Evolutionary conservation across 2,888 invertebrate species (phyloP).

Genomic region (Acrobasis consociella): DNA sequence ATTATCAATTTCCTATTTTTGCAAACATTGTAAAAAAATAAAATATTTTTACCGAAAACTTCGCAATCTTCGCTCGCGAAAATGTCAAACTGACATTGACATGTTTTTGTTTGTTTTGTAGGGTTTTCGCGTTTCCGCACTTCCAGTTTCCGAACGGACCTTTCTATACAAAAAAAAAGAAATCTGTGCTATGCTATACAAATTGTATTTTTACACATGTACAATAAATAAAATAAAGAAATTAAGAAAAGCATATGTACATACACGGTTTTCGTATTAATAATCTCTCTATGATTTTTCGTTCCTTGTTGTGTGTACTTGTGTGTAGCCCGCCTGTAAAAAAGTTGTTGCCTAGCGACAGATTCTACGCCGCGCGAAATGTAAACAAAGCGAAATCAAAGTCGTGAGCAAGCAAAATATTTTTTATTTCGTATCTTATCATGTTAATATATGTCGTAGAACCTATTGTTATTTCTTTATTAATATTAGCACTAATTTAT

Average conservation of each 20-base stretch:
- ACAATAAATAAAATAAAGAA: too few relatives aligned
- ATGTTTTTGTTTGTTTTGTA: background rate
- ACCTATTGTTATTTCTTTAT: constrained; percentile 18
- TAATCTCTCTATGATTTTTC: too few relatives aligned
- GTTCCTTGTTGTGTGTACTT: too few relatives aligned
- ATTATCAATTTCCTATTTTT: background rate
- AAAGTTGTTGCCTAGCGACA: constrained; percentile 60
- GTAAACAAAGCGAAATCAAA: constrained; percentile 61
- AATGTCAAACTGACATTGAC: constrained; percentile 5
- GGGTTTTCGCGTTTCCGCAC: background rate
- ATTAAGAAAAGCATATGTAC: too few relatives aligned
- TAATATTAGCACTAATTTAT: constrained; percentile 18
- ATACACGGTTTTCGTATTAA: too few relatives aligned
- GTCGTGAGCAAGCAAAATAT: constrained; percentile 15
- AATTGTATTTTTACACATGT: too few relatives aligned
- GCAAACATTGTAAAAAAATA: background rate
- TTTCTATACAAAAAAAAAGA: too few relatives aligned
- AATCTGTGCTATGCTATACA: too few relatives aligned
- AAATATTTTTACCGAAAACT: background rate
- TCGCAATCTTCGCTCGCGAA: background rate
- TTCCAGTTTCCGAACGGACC: too few relatives aligned
- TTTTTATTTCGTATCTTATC: constrained; percentile 21
- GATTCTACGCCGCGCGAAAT: constrained; percentile 60
- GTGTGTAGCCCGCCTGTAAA: background rate
- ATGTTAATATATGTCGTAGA: constrained; percentile 22